Conservation (phyloP, 2,797 vertebrate genomes). For the Myotis myotis region DNA sequence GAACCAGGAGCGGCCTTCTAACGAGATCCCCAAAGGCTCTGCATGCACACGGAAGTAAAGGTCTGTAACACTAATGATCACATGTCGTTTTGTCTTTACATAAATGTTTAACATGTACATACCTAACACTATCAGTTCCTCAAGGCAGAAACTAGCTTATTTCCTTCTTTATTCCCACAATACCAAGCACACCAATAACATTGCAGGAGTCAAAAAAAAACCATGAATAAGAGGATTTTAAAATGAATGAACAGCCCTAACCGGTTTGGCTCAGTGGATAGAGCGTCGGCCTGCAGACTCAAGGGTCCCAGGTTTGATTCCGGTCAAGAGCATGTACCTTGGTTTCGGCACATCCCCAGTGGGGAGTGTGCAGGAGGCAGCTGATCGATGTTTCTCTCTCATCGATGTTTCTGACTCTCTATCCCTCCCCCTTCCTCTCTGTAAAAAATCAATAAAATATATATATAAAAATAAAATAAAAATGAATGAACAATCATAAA, state of each 20-base stretch:
- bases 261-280: too few relatives aligned
- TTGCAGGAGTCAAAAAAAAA: neutral
- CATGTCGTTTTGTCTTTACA: neutral
- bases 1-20: neutral
- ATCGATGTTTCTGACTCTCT: too few relatives aligned
- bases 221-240: neutral
- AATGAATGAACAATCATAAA: neutral
- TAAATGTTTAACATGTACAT: neutral
- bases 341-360: too few relatives aligned
- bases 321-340: too few relatives aligned
- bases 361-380: too few relatives aligned
- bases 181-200: neutral
- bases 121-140: neutral
- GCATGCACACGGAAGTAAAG: neutral
- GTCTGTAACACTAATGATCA: neutral
- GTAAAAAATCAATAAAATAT: too few relatives aligned
- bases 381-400: too few relatives aligned
- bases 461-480: neutral
- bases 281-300: too few relatives aligned
- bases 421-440: too few relatives aligned
- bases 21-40: neutral
- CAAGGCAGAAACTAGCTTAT: neutral
- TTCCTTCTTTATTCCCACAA: neutral
- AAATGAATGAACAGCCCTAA: neutral
- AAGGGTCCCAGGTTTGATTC: too few relatives aligned